Conservation (phyloP, 1,140 invertebrate genomes). For the Brachionus manjavacas region DNA sequence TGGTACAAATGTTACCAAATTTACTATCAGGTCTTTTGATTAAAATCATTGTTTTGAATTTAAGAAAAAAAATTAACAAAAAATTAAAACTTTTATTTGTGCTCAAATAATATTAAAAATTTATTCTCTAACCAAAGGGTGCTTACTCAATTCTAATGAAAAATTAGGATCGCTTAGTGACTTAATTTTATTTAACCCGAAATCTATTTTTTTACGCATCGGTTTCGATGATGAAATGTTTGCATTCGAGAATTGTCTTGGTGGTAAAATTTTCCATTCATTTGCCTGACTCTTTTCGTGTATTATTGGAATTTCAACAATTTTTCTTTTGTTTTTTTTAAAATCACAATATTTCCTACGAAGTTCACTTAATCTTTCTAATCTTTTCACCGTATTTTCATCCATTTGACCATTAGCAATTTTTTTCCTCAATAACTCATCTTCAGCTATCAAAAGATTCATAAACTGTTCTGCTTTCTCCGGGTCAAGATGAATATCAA, state of each 20-base stretch:
- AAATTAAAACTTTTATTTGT: background rate
- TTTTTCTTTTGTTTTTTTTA: background rate
- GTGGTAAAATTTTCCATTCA: background rate
- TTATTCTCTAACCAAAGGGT: constrained; percentile 29
- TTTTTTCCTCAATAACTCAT: constrained; percentile 6
- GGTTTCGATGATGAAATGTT: background rate
- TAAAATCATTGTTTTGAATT: background rate
- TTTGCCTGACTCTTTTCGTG: background rate
- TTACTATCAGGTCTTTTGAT: too few species aligned
- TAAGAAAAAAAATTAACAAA: background rate
- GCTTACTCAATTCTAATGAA: background rate
- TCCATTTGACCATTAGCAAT: background rate
- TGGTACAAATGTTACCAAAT: too few species aligned
- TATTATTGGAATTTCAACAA: background rate
- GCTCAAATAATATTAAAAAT: background rate
- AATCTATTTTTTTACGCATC: background rate
- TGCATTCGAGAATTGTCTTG: background rate
- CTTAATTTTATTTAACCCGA: background rate
- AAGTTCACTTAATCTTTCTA: constrained; percentile 11
- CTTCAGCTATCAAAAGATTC: constrained; percentile 14
- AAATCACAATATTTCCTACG: background rate
- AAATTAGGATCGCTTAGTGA: constrained; percentile 1
- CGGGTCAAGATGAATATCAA: background rate
- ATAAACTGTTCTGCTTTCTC: constrained; percentile 39
- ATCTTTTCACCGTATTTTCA: background rate